Percentiles rank a stretch among this genome's conserved stretches.
These are phyloP conservation scores for Anseranas semipalmata DNA, from an alignment of 2,113 vertebrate species.

Conservation along the genomic window DNA sequence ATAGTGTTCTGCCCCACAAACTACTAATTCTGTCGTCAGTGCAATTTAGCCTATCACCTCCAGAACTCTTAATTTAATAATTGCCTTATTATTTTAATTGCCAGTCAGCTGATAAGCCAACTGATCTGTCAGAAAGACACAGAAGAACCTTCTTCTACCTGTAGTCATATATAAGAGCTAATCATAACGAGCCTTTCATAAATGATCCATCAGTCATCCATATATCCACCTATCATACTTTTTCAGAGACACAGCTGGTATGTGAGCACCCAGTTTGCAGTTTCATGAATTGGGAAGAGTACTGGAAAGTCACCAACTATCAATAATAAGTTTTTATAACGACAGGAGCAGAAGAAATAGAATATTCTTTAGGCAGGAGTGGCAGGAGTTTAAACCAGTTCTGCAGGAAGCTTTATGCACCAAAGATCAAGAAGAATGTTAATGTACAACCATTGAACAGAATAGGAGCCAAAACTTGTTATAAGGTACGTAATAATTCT, in stretches of 20 bases:
- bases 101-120: background rate
- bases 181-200: background rate
- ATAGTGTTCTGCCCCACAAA: background rate
- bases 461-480: conserved; percentile 57
- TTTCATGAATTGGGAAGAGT: conserved; percentile 10
- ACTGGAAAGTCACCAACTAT: conserved; percentile 31
- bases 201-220: background rate
- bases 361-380: conserved; percentile 29
- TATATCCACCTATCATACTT: background rate
- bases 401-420: conserved; percentile 43
- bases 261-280: background rate
- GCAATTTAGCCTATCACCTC: background rate
- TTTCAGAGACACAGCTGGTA: background rate
- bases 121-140: background rate
- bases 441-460: conserved; percentile 50
- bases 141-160: background rate
- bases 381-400: conserved; percentile 46
- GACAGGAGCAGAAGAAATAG: conserved; percentile 17
- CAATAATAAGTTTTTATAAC: conserved; percentile 35
- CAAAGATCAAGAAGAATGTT: conserved; percentile 60
- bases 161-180: background rate
- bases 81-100: conserved; percentile 35
- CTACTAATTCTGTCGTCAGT: background rate
- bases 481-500: conserved; percentile 47
- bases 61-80: background rate